Evolutionary conservation across 2,113 vertebrate genomes (phyloP), one percentile per base, ranked within the genome.

Genomic region (Brevimyrus niger): DNA sequence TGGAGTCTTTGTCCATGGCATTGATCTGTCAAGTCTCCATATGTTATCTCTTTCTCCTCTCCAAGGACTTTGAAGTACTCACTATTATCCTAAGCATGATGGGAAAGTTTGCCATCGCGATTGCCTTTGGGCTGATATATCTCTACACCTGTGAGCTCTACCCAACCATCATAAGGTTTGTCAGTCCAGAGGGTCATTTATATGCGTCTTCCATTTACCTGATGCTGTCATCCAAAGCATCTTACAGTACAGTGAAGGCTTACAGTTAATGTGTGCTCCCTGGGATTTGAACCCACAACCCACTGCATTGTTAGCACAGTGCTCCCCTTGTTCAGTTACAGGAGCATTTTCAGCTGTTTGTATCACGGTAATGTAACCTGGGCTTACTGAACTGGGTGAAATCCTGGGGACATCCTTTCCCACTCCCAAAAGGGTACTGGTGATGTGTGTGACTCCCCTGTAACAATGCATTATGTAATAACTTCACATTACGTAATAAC

Each of bases 131-230:
- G 55, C 96, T 98, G 38, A 96, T 98, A 91, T 99, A 98, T 92
- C 94, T 99, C 89, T 98, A 98, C 92, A 97, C 97, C 3, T 98
- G 97, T 90, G 98, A 99, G 91, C 94, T 99, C 44, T 98, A 99
- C 91, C 98, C 98, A 55, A 98, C 97, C 13, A 92, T 95, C 90
- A 95, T 98, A 95, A 97, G 98, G 98, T 98, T 27, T 42, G 35
- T 76, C 69, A 10, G 31, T 76, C 13, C 69, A 76, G 10, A 76
- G 31, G 69, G 31, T 80, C 73, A 42, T 5, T 42, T 80, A 19
- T 3, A 19, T 80, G 35, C 35, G 35, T 38, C 61, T 27, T 27
- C n/a, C 58, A 27, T 65, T 65, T 65, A 65, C n/a, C 55, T n/a
- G 55, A 58, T 2, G 21, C 55, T 27, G 8, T 65, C 23, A 65